These are phyloP conservation scores for Danio kyathit DNA, from an alignment of 2,797 vertebrate species.

Conservation along the genomic window DNA sequence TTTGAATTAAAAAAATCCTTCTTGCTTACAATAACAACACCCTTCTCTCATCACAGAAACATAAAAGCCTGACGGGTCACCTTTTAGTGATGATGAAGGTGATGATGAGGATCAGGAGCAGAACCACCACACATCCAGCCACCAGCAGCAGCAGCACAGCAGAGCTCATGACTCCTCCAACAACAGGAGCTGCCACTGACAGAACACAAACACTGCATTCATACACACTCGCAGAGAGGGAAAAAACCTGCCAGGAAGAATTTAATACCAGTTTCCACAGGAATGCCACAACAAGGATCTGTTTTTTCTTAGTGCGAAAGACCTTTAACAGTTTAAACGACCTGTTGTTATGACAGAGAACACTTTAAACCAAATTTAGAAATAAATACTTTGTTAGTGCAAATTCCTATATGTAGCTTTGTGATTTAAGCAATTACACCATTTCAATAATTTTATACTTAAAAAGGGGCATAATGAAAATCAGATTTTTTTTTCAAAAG, in stretches of 20 bases:
- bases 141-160: conserved; percentile 94
- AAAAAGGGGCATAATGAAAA: no score
- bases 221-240: not conserved
- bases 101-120: conserved; percentile 95
- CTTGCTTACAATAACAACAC: not conserved
- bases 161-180: conserved; percentile 95
- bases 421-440: no score
- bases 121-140: conserved; percentile 89
- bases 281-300: not conserved
- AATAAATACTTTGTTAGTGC: no score
- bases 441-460: no score
- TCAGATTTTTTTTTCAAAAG: no score
- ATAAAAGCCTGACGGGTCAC: conserved; percentile 66
- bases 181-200: conserved; percentile 93
- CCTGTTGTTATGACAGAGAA: not conserved
- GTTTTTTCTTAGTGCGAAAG: not conserved
- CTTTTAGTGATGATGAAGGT: conserved; percentile 97
- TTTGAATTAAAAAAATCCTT: not conserved
- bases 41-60: not conserved
- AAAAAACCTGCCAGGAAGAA: not conserved
- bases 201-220: conserved; percentile 1
- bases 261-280: no score
- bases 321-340: not conserved
- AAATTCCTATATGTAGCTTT: no score
- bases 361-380: not conserved